Base-by-base conservation (phyloP, 2,113 vertebrate genomes). In the Guaruba guarouba region DNA sequence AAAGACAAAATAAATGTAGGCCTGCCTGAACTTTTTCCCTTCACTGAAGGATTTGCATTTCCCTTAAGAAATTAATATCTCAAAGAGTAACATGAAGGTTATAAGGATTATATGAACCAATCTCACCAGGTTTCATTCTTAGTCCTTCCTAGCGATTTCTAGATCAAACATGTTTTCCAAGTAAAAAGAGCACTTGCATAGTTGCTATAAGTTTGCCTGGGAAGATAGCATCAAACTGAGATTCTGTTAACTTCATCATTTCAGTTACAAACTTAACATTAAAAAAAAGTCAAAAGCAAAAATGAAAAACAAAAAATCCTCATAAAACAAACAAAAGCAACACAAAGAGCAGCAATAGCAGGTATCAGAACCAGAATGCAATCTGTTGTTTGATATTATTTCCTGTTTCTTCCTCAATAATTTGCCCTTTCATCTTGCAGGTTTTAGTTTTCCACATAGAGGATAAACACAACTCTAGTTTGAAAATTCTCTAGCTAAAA, bases 101-200 rank as follows among this genome's bases (percentile, higher is more conserved):
- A 35, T 79, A 97, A 93, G 64, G 37, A 95, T 73, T 85, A 81
- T 54, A 83, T 48, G 61, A 97, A 93, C 49, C 86, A 81, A 68
- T 63, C 88, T 95, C 90, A 86, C 43, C 80, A 74, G 71, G 48
- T 95, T 83, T 87, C 80, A 93, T 71, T 95, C 92, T 96, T 90
- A 96, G 92, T 71, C 88, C 93, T 93, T 92, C 92, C 93, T 95
- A 96, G 73, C 0, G 18, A 93, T 90, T 96, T 93, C 69, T 93
- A 96, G 61, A 94, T 49, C 64, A 94, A 96, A 92, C 57, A 78
- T 86, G 82, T 86, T 93, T 96, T 96, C 88, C 92, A 97, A 93
- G 88, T 90, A 92, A 80, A 97, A 92, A 93, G 75, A 94, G 67
- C 54, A 94, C 76, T 82, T 92, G 90, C 82, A 88, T 48, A 92